Evolutionary conservation across 2,113 vertebrate species (phyloP), one percentile per base, ranked within the genome.

Genomic region (Crotalus tigris): DNA sequence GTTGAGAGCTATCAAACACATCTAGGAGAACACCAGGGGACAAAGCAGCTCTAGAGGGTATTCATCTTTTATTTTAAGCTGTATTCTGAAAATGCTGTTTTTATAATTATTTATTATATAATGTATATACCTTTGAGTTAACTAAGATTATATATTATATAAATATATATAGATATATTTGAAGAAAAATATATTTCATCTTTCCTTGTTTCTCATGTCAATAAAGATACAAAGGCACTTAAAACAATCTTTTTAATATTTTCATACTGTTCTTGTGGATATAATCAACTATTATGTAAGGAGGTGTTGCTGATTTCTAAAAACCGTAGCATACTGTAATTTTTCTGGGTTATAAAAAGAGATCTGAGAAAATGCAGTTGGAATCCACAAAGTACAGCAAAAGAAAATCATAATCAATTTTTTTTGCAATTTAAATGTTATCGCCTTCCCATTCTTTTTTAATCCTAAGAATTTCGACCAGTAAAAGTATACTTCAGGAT

Each of bases 61-160:
- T 98, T 98, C 97, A 97, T 98, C 98, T 98, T 98, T 98, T 95
- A 98, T 99, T 98, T n/a, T 85, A 99, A 99, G 99, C 99, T 99
- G 99, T 99, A 99, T 99, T 98, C 98, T 98, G 98, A 99, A 98
- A 98, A 99, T 97, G 98, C 98, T 99, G 98, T 99, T 99, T 99
- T 99, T 99, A 99, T 99, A 99, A 99, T 99, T 99, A 99, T 99
- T 99, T 99, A 99, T 99, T 99, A 99, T 98, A 98, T 98, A 98
- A 98, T 99, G 99, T 99, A 99, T 99, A 99, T 99, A 99, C 98
- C 98, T 99, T 98, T 99, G 98, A 98, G 98, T 98, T 99, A 99
- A 99, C 98, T 99, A 98, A 99, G 98, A 99, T 99, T 99, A 99
- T 99, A 99, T 99, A 99, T 99, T 99, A 99, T 98, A 99, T 99